Evolutionary conservation across 2,113 vertebrate genomes (phyloP).

Genomic region (Synchiropus splendidus): DNA sequence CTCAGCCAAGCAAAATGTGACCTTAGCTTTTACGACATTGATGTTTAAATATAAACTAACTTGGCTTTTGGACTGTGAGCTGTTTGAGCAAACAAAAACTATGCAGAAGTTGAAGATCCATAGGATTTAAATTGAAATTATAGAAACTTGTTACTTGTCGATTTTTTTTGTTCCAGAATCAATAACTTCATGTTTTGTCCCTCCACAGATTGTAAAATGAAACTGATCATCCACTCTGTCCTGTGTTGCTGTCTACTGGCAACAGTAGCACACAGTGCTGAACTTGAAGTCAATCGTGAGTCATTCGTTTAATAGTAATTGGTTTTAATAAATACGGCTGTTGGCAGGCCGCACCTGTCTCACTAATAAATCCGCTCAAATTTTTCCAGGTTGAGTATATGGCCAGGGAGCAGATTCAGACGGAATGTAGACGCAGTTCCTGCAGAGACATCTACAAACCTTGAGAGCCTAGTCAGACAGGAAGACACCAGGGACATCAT

Average conservation of each 20-base stretch:
- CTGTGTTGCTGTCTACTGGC: slow-evolving; percentile 75
- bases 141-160: slow-evolving; percentile 28
- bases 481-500: slow-evolving; percentile 73
- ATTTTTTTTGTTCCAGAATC: slow-evolving; percentile 16
- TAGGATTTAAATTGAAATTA: background rate
- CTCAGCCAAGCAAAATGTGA: slow-evolving; percentile 59
- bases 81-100: slow-evolving; percentile 54
- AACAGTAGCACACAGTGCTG: slow-evolving; percentile 69
- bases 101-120: too few species aligned
- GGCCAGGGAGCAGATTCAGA: slow-evolving; percentile 74
- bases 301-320: slow-evolving; percentile 22
- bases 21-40: slow-evolving; percentile 64
- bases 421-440: slow-evolving; percentile 64
- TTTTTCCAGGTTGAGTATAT: slow-evolving; percentile 69
- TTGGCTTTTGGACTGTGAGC: slow-evolving; percentile 69
- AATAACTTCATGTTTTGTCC: slow-evolving; percentile 24
- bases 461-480: slow-evolving; percentile 57
- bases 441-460: slow-evolving; percentile 35
- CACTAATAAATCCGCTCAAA: slow-evolving; percentile 24
- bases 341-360: slow-evolving; percentile 5
- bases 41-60: slow-evolving; percentile 60
- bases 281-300: slow-evolving; percentile 80
- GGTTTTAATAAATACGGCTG: slow-evolving; percentile 1
- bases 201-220: slow-evolving; percentile 69
- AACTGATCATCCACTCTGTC: slow-evolving; percentile 68